These are phyloP conservation scores for Cordilura impudica DNA, from an alignment of 2,888 invertebrate species.

Conservation along the genomic window DNA sequence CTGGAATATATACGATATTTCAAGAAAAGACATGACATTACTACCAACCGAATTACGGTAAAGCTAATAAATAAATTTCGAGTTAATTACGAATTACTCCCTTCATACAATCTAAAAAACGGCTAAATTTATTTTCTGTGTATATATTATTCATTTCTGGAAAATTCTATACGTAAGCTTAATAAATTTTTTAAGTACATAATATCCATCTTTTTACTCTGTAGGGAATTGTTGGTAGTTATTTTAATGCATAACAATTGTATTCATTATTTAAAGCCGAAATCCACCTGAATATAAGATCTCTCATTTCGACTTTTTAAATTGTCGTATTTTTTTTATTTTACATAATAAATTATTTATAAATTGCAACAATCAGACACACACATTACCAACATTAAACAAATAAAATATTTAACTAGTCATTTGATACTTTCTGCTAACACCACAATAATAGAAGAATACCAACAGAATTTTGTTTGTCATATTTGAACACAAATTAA, in stretches of 20 bases:
- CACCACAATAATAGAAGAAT: neutral
- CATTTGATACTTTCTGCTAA: neutral
- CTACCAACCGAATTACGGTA: no score
- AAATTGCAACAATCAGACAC: neutral
- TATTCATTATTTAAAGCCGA: neutral
- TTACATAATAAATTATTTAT: neutral
- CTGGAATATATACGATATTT: no score
- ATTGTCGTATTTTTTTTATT: neutral
- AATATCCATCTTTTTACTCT: no score
- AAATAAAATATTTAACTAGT: neutral
- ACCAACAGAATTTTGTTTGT: neutral
- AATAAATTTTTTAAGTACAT: no score
- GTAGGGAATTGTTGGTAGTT: no score
- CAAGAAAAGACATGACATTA: no score
- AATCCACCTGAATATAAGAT: conserved; percentile 34
- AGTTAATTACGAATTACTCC: no score
- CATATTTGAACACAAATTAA: neutral
- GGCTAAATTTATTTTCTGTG: no score
- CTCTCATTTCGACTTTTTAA: conserved; percentile 2
- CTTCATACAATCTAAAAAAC: no score
- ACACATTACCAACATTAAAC: conserved; percentile 1
- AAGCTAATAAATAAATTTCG: no score
- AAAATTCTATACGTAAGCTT: no score
- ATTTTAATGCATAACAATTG: neutral
- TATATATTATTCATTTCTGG: no score